Conservation (phyloP, 2,113 vertebrate genomes). For the Larimichthys crocea region DNA sequence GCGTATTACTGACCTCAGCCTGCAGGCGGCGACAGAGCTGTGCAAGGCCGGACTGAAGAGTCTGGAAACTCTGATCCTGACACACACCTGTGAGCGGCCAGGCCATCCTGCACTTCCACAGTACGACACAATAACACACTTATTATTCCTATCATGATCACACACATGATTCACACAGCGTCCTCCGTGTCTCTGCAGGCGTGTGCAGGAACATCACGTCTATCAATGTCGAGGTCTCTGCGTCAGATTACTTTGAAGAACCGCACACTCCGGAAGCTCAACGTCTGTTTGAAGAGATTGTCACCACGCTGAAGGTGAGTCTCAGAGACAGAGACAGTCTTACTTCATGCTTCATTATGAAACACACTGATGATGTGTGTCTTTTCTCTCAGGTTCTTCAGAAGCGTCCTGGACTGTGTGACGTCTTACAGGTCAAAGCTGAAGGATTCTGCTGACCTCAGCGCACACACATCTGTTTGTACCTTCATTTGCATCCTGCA, state of each 20-base stretch:
- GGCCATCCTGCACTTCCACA: conserved; percentile 93
- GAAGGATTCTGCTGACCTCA: conserved; percentile 86
- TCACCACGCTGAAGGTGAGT: conserved; percentile 90
- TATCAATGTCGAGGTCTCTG: conserved; percentile 90
- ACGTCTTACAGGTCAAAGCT: conserved; percentile 91
- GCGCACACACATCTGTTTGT: too few species aligned
- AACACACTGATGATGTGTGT: not conserved
- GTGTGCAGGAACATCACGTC: conserved; percentile 89
- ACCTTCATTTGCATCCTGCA: too few species aligned
- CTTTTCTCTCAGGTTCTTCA: conserved; percentile 86
- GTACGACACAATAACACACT: conserved; percentile 79
- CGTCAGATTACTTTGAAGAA: conserved; percentile 92
- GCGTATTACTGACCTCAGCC: conserved; percentile 90
- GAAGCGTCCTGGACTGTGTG: conserved; percentile 89
- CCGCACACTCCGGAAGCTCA: conserved; percentile 89
- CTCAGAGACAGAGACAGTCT: too few species aligned
- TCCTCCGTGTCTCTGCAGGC: conserved; percentile 74
- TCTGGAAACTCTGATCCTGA: conserved; percentile 90
- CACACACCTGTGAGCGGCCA: conserved; percentile 91
- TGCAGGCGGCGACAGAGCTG: conserved; percentile 90
- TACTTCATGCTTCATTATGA: too few species aligned
- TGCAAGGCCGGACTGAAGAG: conserved; percentile 89
- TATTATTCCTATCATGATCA: not conserved
- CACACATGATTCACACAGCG: fast-evolving
- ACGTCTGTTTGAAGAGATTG: conserved; percentile 92